These are phyloP conservation scores for Phalacrocorax brasilianus DNA, from an alignment of 2,113 vertebrate species.

Conservation along the genomic window DNA sequence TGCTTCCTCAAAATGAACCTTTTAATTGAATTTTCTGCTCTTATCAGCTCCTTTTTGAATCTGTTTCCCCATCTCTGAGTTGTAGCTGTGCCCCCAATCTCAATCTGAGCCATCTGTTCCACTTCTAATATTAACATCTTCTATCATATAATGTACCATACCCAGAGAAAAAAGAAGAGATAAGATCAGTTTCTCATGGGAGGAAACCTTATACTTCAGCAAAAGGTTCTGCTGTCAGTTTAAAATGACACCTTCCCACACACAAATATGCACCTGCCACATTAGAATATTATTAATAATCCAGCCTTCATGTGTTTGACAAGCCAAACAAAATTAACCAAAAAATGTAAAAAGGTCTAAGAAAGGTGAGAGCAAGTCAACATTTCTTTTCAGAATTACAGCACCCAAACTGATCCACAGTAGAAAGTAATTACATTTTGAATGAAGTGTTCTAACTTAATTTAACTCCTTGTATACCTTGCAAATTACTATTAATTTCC, in stretches of 20 bases:
- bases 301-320: slow-evolving; percentile 38
- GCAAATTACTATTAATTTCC: neutral
- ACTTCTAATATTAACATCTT: slow-evolving; percentile 55
- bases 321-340: slow-evolving; percentile 48
- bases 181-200: slow-evolving; percentile 35
- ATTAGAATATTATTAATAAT: slow-evolving; percentile 65
- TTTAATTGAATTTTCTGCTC: slow-evolving; percentile 60
- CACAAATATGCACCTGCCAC: slow-evolving; percentile 43
- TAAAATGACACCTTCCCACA: slow-evolving; percentile 46
- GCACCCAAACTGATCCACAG: neutral
- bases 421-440: slow-evolving; percentile 15
- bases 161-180: neutral
- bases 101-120: slow-evolving; percentile 56
- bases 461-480: neutral
- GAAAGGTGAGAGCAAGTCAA: slow-evolving; percentile 35
- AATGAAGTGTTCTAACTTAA: neutral
- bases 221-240: slow-evolving; percentile 56
- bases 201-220: slow-evolving; percentile 41
- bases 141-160: neutral
- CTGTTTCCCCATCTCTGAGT: slow-evolving; percentile 13
- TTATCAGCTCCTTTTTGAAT: slow-evolving; percentile 15
- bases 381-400: slow-evolving; percentile 23
- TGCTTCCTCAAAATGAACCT: slow-evolving; percentile 40
- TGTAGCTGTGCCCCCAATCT: slow-evolving; percentile 16
- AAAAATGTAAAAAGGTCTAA: slow-evolving; percentile 28